phyloP scores from a whole-genome alignment of 2,888 invertebrate genomes.

The Entomobrya multifasciata region DNA sequence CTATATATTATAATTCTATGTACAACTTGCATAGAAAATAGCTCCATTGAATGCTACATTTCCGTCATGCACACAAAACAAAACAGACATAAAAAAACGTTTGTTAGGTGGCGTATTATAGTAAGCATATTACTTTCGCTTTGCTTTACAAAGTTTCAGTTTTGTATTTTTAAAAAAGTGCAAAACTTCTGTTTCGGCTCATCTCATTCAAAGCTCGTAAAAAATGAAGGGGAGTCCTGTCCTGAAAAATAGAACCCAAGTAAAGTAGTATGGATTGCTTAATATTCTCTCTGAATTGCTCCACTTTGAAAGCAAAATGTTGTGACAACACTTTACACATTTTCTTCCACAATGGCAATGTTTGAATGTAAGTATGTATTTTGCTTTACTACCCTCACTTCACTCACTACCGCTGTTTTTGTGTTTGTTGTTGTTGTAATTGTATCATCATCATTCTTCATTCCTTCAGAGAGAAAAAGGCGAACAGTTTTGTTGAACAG shows the following conservation, averaged over 20 bases:
- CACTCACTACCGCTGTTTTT: conserved; percentile 23
- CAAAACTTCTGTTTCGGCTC: conserved; percentile 69
- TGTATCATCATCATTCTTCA: conserved; percentile 53
- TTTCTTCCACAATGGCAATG: conserved; percentile 47
- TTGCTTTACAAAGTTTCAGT: not conserved
- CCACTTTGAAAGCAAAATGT: conserved; percentile 59
- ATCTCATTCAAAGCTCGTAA: conserved; percentile 65
- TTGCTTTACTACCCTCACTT: not conserved
- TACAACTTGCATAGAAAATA: conserved; percentile 8
- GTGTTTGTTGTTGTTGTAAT: conserved; percentile 59
- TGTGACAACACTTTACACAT: conserved; percentile 67
- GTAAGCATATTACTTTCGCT: not conserved
- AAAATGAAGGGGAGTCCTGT: conserved; percentile 27
- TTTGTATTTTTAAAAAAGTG: conserved; percentile 44
- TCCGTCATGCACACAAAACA: conserved; percentile 42
- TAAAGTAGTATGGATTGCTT: not conserved
- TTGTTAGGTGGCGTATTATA: not conserved
- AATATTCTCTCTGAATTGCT: conserved; percentile 21
- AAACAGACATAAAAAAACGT: conserved; percentile 1
- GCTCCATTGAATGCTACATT: conserved; percentile 34
- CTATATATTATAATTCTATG: not conserved
- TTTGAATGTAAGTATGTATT: not conserved
- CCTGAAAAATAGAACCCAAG: not conserved
- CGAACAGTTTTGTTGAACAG: no score
- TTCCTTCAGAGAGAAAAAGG: conserved; percentile 16